Evolutionary conservation across 2,113 vertebrate species (phyloP), one percentile per base, ranked within the genome.

Genomic region (Bambusicola thoracicus): DNA sequence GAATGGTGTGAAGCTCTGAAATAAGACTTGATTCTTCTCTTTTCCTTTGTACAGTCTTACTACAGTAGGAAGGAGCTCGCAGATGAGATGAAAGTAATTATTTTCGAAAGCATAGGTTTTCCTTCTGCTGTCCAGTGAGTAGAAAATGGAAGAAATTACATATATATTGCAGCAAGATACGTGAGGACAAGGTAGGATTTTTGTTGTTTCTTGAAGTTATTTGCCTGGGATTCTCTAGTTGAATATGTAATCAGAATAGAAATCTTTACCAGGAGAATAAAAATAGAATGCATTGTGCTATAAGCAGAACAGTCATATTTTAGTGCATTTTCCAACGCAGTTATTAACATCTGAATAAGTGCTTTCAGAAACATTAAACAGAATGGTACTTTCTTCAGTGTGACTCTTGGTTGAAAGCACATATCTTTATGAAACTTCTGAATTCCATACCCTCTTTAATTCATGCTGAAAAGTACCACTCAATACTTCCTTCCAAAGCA

Each of bases 381-480:
- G 24, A 90, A 62, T 4, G 9, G 38, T 87, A 84, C 67, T 91
- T 92, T 92, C 73, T 91, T 93, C 76, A 68, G 30, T 55, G 46
- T 78, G 70, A 90, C 62, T 90, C 87, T 92, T 93, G 81, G 92
- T 77, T 83, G 81, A 94, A 95, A 85, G 84, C n/a, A 95, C 49
- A 19, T 4, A 30, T 74, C 77, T 44, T 5, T 32, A 82, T 90
- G 66, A 82, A 68, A 67, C 32, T 49, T 78, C 72, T 92, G 48
- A 95, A 93, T 75, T 86, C 29, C 56, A 29, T 92, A 53, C 65
- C 61, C 25, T 63, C 67, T 63, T 61, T 66, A 81, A 85, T 59
- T 85, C 30, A 74, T 18, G 27, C 8, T 68, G 53, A 72, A 58
- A 84, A 93, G 13, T 66, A 89, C 21, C 13, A 55, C 66, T 30